phyloP scores from a whole-genome alignment of 2,113 vertebrate species.

The Alethe castanea region DNA sequence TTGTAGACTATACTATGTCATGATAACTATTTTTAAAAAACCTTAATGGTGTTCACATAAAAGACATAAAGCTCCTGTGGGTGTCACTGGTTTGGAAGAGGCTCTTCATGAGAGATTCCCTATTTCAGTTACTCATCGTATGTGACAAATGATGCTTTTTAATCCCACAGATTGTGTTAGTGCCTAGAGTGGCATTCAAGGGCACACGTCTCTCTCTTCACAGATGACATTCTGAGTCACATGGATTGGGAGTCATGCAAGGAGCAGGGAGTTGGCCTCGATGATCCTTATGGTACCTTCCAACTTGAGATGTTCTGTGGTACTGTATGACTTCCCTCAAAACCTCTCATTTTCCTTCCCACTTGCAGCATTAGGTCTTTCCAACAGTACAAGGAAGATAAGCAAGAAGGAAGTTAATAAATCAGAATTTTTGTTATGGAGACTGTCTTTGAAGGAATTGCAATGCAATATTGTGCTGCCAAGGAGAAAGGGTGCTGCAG shows the following conservation, averaged over 20 bases:
- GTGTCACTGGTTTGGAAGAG: not conserved
- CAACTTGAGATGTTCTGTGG: not conserved
- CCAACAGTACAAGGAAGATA: not conserved
- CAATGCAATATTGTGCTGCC: not conserved
- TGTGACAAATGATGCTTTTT: not conserved
- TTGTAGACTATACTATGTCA: not conserved
- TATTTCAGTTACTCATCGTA: not conserved
- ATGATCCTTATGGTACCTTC: not conserved
- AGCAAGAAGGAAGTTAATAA: not conserved
- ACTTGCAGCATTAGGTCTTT: not conserved
- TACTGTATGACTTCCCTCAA: not conserved
- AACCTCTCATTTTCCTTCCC: not conserved
- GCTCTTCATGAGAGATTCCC: not conserved
- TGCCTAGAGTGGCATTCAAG: not conserved
- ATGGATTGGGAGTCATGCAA: not conserved
- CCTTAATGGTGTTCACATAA: not conserved
- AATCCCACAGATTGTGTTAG: not conserved
- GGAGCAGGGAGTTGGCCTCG: not conserved
- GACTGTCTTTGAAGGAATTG: not conserved
- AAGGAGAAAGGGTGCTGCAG: not conserved
- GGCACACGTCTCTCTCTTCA: not conserved
- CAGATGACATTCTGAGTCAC: not conserved
- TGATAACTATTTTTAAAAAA: not conserved
- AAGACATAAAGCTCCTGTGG: not conserved
- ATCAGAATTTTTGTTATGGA: not conserved